Evolutionary conservation across 1,140 invertebrate genomes (phyloP).

Genomic region (Phymastichus coffea): DNA sequence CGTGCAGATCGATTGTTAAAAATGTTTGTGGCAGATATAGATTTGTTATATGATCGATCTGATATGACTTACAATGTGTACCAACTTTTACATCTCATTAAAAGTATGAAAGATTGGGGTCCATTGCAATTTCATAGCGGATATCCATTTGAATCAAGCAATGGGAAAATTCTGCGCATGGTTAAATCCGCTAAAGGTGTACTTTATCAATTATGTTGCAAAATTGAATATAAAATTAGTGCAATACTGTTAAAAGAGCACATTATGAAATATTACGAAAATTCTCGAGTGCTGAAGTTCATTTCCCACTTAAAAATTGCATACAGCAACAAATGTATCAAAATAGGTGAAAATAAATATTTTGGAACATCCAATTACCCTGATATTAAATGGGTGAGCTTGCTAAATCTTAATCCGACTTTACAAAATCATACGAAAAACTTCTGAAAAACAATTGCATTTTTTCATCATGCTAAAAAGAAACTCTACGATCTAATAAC

Average conservation of each 20-base stretch:
- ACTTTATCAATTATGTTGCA: constrained; percentile 26
- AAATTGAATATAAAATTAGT: not conserved
- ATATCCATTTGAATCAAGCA: constrained; percentile 25
- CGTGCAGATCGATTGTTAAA: not conserved
- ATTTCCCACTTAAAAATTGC: not conserved
- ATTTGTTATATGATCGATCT: constrained; percentile 9
- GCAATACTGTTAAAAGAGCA: too few species aligned
- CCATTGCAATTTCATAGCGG: constrained; percentile 19
- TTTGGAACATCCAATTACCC: not conserved
- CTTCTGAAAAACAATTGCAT: not conserved
- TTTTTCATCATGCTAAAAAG: not conserved
- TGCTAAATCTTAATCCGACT: not conserved
- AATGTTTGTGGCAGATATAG: not conserved
- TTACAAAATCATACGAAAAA: not conserved
- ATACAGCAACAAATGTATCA: not conserved
- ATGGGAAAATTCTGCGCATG: constrained; percentile 20
- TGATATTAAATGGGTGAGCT: not conserved
- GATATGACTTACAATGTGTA: constrained; percentile 28
- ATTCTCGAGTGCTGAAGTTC: not conserved
- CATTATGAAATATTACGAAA: not conserved
- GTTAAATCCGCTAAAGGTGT: constrained; percentile 29
- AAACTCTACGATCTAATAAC: too few species aligned
- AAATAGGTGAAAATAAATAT: not conserved
- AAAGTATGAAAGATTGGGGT: constrained; percentile 24
- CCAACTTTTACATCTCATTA: constrained; percentile 21